phyloP scores from a whole-genome alignment of 1,140 invertebrate genomes.

The Phortica variegata region DNA sequence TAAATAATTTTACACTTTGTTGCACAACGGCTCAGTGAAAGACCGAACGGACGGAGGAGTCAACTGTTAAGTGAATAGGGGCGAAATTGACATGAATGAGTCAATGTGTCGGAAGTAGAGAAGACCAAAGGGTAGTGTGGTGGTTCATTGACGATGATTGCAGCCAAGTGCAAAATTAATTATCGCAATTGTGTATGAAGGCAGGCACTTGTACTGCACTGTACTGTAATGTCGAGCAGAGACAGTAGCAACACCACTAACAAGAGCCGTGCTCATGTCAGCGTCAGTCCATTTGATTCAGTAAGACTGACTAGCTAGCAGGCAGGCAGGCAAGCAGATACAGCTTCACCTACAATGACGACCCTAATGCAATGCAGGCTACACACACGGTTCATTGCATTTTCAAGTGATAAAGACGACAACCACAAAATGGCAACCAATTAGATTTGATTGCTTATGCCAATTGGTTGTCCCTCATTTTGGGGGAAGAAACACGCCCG shows the following conservation, averaged over 20 bases:
- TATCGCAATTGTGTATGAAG: conserved; percentile 54
- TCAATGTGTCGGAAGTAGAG: conserved; percentile 12
- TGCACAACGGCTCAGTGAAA: conserved; percentile 26
- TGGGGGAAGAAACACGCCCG: too few relatives aligned
- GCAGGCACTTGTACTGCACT: too few relatives aligned
- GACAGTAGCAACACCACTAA: conserved; percentile 29
- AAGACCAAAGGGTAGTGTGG: not conserved
- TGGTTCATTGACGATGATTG: conserved; percentile 1
- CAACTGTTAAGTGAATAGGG: conserved; percentile 1
- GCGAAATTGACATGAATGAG: conserved; percentile 21
- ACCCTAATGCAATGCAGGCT: too few relatives aligned
- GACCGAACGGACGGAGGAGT: not conserved
- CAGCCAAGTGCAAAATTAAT: conserved; percentile 51
- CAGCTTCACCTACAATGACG: too few relatives aligned
- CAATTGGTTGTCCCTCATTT: too few relatives aligned
- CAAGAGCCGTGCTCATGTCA: too few relatives aligned
- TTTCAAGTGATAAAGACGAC: conserved; percentile 35
- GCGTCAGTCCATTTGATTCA: too few relatives aligned
- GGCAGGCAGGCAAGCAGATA: too few relatives aligned
- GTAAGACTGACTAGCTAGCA: too few relatives aligned
- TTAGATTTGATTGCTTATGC: conserved; percentile 43
- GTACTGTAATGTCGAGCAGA: too few relatives aligned
- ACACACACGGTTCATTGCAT: conserved; percentile 48
- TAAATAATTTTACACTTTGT: conserved; percentile 55
- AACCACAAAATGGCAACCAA: conserved; percentile 19